Percentiles rank a stretch among this genome's conserved stretches.
Conservation (phyloP, 2,797 vertebrate genomes). For the Onychomys torridus region DNA sequence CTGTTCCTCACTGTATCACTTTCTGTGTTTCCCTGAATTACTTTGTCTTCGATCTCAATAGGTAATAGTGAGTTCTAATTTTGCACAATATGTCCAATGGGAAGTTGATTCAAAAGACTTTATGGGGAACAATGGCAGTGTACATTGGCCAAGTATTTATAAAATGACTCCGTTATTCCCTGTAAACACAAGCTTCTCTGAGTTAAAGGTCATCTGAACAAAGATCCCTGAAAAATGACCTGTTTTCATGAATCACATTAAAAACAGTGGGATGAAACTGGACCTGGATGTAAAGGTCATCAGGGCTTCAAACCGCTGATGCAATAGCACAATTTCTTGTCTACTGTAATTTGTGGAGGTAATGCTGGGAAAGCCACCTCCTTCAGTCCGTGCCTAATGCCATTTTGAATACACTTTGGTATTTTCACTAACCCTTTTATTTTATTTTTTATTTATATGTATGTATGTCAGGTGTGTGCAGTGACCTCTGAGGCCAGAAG, state of each 20-base stretch:
- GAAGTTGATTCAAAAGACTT: neutral
- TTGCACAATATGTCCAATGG: neutral
- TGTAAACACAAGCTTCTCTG: neutral
- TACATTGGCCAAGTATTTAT: neutral
- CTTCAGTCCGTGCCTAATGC: neutral
- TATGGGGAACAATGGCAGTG: neutral
- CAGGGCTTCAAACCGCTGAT: neutral
- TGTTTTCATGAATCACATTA: neutral
- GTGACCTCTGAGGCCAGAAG: neutral
- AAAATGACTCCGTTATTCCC: neutral
- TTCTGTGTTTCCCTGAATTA: neutral
- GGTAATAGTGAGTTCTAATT: neutral
- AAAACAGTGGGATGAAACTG: neutral
- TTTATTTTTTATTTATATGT: no score
- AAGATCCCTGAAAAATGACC: neutral
- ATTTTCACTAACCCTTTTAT: neutral
- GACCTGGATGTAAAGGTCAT: neutral
- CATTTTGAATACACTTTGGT: neutral
- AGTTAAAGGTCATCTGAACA: neutral
- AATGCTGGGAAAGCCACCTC: neutral
- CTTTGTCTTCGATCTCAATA: neutral
- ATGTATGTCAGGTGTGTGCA: neutral
- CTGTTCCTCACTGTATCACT: neutral
- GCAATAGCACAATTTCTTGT: neutral
- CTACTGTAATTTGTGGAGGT: neutral